Evolutionary conservation across 2,113 vertebrate genomes (phyloP), one percentile per base, ranked within the genome.

Genomic region (Proterorhinus semilunaris): DNA sequence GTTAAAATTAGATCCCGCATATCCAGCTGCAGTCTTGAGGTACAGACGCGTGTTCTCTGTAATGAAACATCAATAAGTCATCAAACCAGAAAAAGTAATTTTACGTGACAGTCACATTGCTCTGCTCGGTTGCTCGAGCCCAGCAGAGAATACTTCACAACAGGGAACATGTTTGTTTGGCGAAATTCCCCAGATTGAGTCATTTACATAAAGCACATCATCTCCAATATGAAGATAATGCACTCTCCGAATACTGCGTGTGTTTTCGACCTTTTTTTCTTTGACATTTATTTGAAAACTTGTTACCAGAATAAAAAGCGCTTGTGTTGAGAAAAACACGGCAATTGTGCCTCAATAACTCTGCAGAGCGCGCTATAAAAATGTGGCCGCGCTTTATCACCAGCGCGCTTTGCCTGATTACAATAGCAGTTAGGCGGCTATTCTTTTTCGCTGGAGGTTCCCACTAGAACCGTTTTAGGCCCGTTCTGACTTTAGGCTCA

Each of bases 51-150:
- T 82, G 65, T 82, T 74, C 46, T 11, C 48, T 11, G 43, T 78
- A 80, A 84, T 80, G 69, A 77, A 79, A 70, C 36, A 70, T 81
- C 77, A 81, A 51, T 74, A 76, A 75, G 46, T 75, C 68, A 9
- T 85, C 80, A 81, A 64, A 76, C 52, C 46, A 66, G 11, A 68
- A 42, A 21, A 63, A 57, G 66, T 71, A 7, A 72, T 83, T 78
- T 80, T 54, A 53, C 51, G 10, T 66, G 58, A 74, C 66, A 75
- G 63, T 15, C 57, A 50, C 12, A 45, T 6, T 45, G n/a, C 9
- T 0, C 45, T 62, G 68, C 44, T 81, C 27, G 66, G 6, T 49
- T 61, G 54, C 65, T 74, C 72, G 62, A 66, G 55, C 72, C 67
- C 66, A 55, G 59, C 21, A 68, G 51, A 42, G 54, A 66, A 58